Evolutionary conservation across 2,888 invertebrate species (phyloP), one percentile per base, ranked within the genome.

Genomic region (Podotricha telesiphe): DNA sequence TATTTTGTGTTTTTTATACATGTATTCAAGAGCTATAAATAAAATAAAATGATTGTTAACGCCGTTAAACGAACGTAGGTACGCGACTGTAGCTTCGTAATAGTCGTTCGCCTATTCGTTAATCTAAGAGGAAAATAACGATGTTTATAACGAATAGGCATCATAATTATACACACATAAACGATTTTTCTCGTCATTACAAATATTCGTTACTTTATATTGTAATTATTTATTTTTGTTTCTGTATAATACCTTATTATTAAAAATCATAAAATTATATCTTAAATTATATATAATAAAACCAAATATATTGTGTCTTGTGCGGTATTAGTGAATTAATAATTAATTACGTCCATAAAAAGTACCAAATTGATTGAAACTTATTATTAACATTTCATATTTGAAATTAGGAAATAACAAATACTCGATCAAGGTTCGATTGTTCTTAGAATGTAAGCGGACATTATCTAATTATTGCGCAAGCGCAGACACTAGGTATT

Each of bases 381-480:
- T 42, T 58, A 20, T 20, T 22, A 22, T 10, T 22, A 51, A 22
- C 15, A 51, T 59, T 59, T 42, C 0, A 13, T 40, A 20, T 59
- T 20, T 15, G 15, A 42, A 59, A 15, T 59, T 42, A 22, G 15
- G 10, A 42, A 20, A 59, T 59, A 15, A 20, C 58, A 11, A 59
- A 55, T 55, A 34, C 34, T 55, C 34, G 55, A 55, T 55, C 17
- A 74, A 75, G 71, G 75, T 76, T 74, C 62, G 67, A 70, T 76
- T 74, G 75, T 77, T 67, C 78, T 81, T 82, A 82, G 79, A 82
- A 81, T 79, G 79, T 78, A 61, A 74, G 75, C 78, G 78, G 79
- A 79, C 81, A 86, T 88, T 89, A 89, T 87, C 87, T 86, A 88
- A 89, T 77, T 37, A 73, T 85, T 83, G 78, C 80, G 77, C 83